These are phyloP conservation scores for Drosophila ficusphila DNA, from an alignment of 1,140 invertebrate species.

Conservation along the genomic window DNA sequence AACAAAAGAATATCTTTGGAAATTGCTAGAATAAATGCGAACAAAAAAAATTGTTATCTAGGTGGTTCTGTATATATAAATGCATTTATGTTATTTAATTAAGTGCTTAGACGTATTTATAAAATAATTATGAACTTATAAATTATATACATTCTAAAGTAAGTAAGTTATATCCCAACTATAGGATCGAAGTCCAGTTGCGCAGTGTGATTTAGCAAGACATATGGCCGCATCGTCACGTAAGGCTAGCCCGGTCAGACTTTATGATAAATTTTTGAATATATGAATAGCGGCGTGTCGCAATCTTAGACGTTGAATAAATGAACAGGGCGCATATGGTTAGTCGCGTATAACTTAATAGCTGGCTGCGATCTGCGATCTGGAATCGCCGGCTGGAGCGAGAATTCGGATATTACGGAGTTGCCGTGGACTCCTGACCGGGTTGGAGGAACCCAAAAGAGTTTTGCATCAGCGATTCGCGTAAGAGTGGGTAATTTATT, in stretches of 20 bases:
- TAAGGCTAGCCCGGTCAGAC: constrained; percentile 56
- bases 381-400: constrained; percentile 33
- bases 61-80: too few species aligned
- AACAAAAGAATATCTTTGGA: too few species aligned
- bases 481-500: constrained; percentile 70
- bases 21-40: too few species aligned
- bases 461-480: constrained; percentile 53
- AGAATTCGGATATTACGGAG: constrained; percentile 34
- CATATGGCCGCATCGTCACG: constrained; percentile 52
- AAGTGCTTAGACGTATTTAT: too few species aligned
- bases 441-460: constrained; percentile 29
- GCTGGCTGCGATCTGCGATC: constrained; percentile 39
- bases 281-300: constrained; percentile 76
- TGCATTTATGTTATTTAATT: too few species aligned
- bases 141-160: too few species aligned
- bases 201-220: constrained; percentile 32
- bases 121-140: too few species aligned
- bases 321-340: constrained; percentile 57
- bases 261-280: constrained; percentile 83
- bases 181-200: not conserved
- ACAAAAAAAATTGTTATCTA: too few species aligned
- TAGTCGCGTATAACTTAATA: constrained; percentile 78
- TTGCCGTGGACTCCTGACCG: constrained; percentile 38
- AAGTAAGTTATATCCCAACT: too few species aligned
- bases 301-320: constrained; percentile 76